Conservation (phyloP, 2,113 vertebrate species). For the Pomatorhinus ruficollis region DNA sequence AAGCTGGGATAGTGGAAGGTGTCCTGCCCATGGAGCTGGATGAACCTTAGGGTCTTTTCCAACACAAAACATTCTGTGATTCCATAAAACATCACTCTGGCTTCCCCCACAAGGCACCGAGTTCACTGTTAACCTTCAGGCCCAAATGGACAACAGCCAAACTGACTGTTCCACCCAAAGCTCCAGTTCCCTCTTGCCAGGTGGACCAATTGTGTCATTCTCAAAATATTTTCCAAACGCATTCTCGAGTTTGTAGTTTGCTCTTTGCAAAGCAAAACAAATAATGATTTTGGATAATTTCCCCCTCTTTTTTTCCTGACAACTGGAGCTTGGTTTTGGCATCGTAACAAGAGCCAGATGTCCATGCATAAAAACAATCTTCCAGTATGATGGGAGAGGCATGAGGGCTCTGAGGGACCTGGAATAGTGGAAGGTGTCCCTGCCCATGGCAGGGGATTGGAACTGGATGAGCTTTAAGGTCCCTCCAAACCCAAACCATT, state of each 20-base stretch:
- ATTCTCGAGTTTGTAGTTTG: neutral
- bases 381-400: neutral
- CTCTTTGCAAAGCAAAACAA: neutral
- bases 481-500: neutral
- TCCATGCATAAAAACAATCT: neutral
- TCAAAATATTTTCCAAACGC: neutral
- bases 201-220: neutral
- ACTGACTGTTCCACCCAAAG: neutral
- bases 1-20: neutral
- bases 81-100: neutral
- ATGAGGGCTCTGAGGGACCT: neutral
- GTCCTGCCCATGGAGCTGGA: neutral
- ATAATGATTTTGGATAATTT: neutral
- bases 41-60: neutral
- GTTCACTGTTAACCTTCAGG: neutral
- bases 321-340: neutral
- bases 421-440: neutral
- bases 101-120: neutral
- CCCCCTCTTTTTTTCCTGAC: neutral
- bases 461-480: neutral
- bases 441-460: neutral
- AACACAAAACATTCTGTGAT: neutral
- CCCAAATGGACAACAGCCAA: neutral
- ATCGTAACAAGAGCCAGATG: neutral
- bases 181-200: neutral